Conservation (phyloP, 2,797 vertebrate genomes). For the Oreochromis grahami region DNA sequence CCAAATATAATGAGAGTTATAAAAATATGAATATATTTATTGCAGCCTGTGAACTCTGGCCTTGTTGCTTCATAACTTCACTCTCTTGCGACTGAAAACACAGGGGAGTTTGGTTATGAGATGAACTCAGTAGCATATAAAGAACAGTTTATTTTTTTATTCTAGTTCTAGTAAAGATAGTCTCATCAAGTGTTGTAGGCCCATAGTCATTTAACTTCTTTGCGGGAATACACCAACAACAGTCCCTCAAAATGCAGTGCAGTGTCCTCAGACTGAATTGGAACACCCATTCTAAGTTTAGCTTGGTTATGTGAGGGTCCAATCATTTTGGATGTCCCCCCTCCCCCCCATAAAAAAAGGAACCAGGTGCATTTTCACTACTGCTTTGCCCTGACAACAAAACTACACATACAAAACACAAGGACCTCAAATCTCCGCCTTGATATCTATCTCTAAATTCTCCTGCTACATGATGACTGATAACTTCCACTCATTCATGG, state of each 20-base stretch:
- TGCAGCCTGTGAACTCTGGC: background rate
- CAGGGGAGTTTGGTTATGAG: background rate
- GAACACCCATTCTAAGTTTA: constrained; percentile 41
- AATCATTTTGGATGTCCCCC: constrained; percentile 8
- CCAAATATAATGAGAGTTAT: background rate
- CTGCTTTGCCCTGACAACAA: constrained; percentile 22
- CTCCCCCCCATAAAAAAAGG: background rate
- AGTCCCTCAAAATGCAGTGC: constrained; percentile 12
- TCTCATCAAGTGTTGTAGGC: background rate
- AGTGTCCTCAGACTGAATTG: constrained; percentile 9
- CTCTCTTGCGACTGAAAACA: background rate
- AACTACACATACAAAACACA: background rate
- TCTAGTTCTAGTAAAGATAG: background rate
- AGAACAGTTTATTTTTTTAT: background rate
- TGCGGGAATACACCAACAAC: background rate
- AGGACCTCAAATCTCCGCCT: no score
- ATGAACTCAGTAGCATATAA: background rate
- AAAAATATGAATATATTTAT: background rate
- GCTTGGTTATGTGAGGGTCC: background rate
- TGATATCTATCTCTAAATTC: background rate
- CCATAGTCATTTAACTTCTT: background rate
- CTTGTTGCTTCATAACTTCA: background rate
- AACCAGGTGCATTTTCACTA: constrained; percentile 26
- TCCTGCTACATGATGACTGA: constrained; percentile 11
- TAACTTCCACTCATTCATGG: constrained; percentile 43